These are phyloP conservation scores for Archivesica marissinica DNA, from an alignment of 1,140 invertebrate genomes.

Conservation along the genomic window DNA sequence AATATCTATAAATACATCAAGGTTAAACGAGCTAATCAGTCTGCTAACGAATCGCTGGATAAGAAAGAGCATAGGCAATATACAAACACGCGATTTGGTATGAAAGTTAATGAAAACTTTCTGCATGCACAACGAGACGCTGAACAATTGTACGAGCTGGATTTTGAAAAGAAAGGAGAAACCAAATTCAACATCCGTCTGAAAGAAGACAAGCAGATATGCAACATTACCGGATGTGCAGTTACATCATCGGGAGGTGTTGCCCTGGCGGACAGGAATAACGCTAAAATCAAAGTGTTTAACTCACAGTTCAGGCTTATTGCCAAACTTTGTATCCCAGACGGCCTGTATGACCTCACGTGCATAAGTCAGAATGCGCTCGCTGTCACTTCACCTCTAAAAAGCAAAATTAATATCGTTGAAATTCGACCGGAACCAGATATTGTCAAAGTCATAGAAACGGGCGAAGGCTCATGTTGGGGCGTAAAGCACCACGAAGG, in stretches of 20 bases:
- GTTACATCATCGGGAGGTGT: conserved; percentile 21
- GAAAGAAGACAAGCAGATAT: conserved; percentile 39
- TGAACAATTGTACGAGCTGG: conserved; percentile 43
- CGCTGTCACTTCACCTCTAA: conserved; percentile 41
- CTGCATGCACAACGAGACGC: neutral
- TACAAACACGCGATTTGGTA: conserved; percentile 37
- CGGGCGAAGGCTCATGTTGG: conserved; percentile 48
- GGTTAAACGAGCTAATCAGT: conserved; percentile 25
- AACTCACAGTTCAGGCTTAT: conserved; percentile 31
- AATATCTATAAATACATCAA: conserved; percentile 56
- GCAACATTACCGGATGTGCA: conserved; percentile 55
- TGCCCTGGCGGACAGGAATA: conserved; percentile 36
- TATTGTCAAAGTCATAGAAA: conserved; percentile 28
- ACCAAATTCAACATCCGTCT: conserved; percentile 39
- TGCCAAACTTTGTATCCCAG: neutral
- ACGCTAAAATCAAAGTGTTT: conserved; percentile 53
- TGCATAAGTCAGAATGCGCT: neutral
- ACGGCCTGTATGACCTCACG: conserved; percentile 44
- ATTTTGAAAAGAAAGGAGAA: conserved; percentile 59
- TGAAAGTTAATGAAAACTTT: conserved; percentile 45
- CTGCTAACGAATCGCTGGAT: neutral
- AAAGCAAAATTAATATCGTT: conserved; percentile 46
- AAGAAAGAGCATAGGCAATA: conserved; percentile 46
- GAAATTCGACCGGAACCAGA: conserved; percentile 27
- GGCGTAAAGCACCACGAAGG: conserved; percentile 31